Conservation (phyloP, 2,113 vertebrate genomes). For the Pycnonotus jocosus region DNA sequence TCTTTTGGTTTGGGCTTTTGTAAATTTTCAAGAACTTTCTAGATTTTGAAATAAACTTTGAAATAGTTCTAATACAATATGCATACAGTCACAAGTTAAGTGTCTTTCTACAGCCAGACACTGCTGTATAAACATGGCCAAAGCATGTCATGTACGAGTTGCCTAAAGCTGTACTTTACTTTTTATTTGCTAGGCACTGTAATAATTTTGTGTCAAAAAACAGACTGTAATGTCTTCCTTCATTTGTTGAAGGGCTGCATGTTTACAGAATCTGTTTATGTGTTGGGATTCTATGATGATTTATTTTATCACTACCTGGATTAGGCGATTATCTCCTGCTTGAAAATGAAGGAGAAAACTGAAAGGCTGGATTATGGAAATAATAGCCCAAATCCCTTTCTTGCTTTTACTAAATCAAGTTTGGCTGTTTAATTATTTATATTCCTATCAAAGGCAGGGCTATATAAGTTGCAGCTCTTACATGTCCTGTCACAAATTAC, state of each 20-base stretch:
- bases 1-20: not conserved
- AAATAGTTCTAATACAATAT: not conserved
- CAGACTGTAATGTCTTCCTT: conserved; percentile 5
- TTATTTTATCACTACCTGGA: not conserved
- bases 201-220: conserved; percentile 31
- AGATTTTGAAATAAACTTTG: not conserved
- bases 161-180: conserved; percentile 9
- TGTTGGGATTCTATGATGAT: not conserved
- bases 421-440: not conserved
- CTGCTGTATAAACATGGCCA: conserved; percentile 32
- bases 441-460: not conserved
- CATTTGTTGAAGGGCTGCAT: not conserved
- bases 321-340: not conserved
- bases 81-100: not conserved
- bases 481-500: not conserved
- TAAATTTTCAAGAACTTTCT: conserved; percentile 14
- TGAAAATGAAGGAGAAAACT: not conserved
- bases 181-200: conserved; percentile 42
- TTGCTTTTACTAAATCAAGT: not conserved
- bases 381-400: not conserved
- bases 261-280: not conserved
- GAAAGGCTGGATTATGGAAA: not conserved
- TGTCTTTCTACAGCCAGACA: not conserved
- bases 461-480: not conserved
- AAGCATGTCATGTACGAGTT: conserved; percentile 11